Evolutionary conservation across 2,797 vertebrate species (phyloP).

Genomic region (Heterohyrax brucei): DNA sequence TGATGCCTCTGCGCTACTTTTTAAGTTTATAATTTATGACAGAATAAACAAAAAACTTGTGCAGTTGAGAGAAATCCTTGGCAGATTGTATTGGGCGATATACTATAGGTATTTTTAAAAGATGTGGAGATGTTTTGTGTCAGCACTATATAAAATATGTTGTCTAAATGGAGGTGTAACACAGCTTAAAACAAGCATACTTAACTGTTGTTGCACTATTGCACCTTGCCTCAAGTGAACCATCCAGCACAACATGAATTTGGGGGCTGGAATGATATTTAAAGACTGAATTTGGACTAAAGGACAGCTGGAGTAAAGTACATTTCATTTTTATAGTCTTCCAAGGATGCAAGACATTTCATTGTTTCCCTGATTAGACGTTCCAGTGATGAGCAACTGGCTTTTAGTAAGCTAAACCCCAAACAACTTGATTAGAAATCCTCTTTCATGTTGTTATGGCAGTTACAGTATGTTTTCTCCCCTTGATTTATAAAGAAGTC

Average conservation of each 20-base stretch:
- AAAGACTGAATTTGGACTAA: background rate
- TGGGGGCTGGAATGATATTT: background rate
- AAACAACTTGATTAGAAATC: conserved; percentile 55
- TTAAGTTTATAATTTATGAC: conserved; percentile 25
- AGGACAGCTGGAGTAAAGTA: background rate
- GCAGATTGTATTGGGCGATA: conserved; percentile 5
- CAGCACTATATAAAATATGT: conserved; percentile 22
- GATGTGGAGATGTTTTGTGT: conserved; percentile 35
- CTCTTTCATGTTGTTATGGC: background rate
- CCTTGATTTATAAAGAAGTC: conserved; percentile 16
- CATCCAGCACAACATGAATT: background rate
- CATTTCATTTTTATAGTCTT: conserved; percentile 27
- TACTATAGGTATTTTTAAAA: conserved; percentile 64
- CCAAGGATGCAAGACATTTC: background rate
- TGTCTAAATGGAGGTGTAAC: background rate
- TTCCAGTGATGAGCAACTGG: conserved; percentile 28
- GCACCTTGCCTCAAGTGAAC: background rate
- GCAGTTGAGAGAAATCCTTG: conserved; percentile 40
- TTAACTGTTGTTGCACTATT: background rate
- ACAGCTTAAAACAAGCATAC: conserved; percentile 55
- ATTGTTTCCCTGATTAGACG: conserved; percentile 26
- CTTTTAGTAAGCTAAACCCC: conserved; percentile 61
- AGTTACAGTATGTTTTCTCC: conserved; percentile 19
- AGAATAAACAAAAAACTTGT: conserved; percentile 46
- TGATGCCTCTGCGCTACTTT: conserved; percentile 15